Percentiles rank a stretch among this genome's conserved stretches.
Conservation (phyloP, 2,888 invertebrate genomes). For the Nomada ruficornis region DNA sequence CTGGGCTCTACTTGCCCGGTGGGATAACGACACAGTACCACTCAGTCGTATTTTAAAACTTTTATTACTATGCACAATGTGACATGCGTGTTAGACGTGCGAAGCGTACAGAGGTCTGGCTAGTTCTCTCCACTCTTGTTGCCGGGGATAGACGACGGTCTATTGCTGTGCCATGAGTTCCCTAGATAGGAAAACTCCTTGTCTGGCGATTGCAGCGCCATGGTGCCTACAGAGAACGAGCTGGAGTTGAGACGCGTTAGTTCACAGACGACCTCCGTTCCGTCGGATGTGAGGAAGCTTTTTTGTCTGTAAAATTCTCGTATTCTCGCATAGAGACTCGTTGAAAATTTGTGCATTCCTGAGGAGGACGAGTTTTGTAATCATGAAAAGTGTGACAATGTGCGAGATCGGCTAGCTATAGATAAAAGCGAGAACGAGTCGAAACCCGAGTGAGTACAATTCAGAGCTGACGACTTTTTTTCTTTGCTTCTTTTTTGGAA, state of each 20-base stretch:
- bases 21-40: no score
- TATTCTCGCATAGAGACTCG: conserved; percentile 25
- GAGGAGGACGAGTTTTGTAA: conserved; percentile 48
- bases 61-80: no score
- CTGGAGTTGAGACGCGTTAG: conserved; percentile 69
- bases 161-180: no score
- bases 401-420: conserved; percentile 69
- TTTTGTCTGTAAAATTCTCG: conserved; percentile 39
- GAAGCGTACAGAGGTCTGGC: no score
- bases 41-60: no score
- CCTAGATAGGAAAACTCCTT: no score
- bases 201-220: no score
- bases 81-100: no score
- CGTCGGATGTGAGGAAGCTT: conserved; percentile 63
- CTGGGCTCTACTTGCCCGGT: no score
- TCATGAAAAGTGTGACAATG: conserved; percentile 73
- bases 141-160: no score
- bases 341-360: conserved; percentile 21
- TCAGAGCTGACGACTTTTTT: conserved; percentile 30
- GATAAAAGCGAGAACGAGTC: conserved; percentile 20
- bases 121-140: no score
- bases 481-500: conserved; percentile 34
- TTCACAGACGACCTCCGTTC: conserved; percentile 75
- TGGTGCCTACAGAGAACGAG: no score
- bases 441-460: conserved; percentile 54